These are phyloP conservation scores for Chrysolina americana DNA, from an alignment of 2,888 invertebrate species.

Conservation along the genomic window DNA sequence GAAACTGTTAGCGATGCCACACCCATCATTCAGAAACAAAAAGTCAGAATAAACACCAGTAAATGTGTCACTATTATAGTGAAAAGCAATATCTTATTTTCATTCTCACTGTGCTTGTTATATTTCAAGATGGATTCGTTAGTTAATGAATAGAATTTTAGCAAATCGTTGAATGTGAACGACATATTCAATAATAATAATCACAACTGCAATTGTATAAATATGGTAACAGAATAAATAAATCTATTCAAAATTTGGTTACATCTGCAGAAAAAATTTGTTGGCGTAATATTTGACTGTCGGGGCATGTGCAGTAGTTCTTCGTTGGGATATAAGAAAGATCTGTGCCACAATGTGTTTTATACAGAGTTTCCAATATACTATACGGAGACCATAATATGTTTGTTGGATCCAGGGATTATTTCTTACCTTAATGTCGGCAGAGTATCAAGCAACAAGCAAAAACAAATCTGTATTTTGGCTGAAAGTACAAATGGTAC, in stretches of 20 bases:
- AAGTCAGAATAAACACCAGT: neutral
- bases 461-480: too few relatives aligned
- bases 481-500: too few relatives aligned
- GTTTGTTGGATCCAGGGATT: neutral
- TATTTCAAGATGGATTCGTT: neutral
- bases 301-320: neutral
- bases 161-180: neutral
- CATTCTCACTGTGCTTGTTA: slow-evolving; percentile 18
- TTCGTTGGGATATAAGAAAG: neutral
- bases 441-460: too few relatives aligned
- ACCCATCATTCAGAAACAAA: neutral
- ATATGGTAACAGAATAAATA: neutral
- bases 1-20: neutral
- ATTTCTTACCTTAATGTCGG: too few relatives aligned
- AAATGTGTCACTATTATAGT: neutral
- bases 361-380: neutral
- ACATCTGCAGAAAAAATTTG: neutral
- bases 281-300: neutral
- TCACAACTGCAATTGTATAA: neutral
- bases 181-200: neutral
- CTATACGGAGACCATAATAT: neutral
- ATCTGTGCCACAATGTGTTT: neutral
- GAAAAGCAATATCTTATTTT: slow-evolving; percentile 10
- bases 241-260: neutral
- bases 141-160: neutral